Evolutionary conservation across 2,888 invertebrate genomes (phyloP).

Genomic region (Heliconius charithonia): DNA sequence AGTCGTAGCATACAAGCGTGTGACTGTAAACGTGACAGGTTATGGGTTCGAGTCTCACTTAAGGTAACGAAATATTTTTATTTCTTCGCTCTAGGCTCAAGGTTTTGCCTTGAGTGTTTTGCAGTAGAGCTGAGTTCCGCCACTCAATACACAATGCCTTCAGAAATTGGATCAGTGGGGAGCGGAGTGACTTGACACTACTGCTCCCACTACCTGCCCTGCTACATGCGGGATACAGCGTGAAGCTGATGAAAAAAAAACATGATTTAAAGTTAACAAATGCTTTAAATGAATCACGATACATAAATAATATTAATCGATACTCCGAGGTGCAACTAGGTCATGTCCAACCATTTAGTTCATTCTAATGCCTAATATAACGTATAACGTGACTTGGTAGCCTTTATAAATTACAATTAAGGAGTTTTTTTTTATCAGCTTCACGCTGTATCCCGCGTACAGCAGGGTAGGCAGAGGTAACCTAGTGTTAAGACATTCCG

Average conservation of each 20-base stretch:
- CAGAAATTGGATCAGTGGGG: neutral
- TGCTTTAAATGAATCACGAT: neutral
- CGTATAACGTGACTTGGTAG: neutral
- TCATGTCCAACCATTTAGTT: slow-evolving; percentile 9
- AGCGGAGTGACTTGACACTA: neutral
- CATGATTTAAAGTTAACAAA: neutral
- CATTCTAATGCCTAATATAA: slow-evolving; percentile 6
- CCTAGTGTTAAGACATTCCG: no score
- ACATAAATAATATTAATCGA: slow-evolving; percentile 19
- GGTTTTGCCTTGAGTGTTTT: no score
- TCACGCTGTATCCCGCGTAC: no score
- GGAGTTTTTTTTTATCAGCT: no score
- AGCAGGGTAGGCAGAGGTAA: no score
- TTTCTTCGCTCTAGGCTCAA: no score
- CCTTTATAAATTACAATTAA: neutral
- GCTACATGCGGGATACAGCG: neutral
- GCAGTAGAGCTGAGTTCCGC: no score
- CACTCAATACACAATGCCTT: no score
- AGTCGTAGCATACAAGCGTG: no score
- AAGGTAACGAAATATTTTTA: no score
- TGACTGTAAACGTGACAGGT: no score
- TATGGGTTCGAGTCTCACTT: no score
- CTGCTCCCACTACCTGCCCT: neutral
- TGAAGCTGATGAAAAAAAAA: neutral
- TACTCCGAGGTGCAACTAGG: slow-evolving; percentile 23